phyloP scores from a whole-genome alignment of 1,140 invertebrate species.

The Macrotrachela quadricornifera region DNA sequence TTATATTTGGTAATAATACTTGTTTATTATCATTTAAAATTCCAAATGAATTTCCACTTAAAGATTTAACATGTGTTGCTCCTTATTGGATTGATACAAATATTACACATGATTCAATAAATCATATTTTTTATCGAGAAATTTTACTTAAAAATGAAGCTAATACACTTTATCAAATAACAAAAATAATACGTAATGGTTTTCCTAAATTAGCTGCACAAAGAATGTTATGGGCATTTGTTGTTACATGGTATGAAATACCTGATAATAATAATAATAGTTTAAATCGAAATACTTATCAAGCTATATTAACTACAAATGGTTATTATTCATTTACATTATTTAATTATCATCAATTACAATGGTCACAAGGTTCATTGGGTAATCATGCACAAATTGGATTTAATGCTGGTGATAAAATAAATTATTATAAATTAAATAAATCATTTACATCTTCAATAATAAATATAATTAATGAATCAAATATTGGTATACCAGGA shows the following conservation, averaged over 20 bases:
- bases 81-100: not conserved
- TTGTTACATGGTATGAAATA: not conserved
- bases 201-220: not conserved
- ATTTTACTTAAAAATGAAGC: not conserved
- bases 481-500: not conserved
- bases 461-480: not conserved
- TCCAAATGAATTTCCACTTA: not conserved
- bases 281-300: not conserved
- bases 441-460: not conserved
- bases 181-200: not conserved
- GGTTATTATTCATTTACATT: not conserved
- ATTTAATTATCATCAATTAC: not conserved
- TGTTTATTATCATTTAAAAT: too few species aligned
- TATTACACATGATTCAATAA: too few species aligned
- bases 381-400: not conserved
- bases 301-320: not conserved
- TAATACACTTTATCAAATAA: not conserved
- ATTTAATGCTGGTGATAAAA: slow-evolving; percentile 1
- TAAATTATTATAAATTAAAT: not conserved
- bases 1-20: too few species aligned
- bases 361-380: not conserved
- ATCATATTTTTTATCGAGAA: not conserved
- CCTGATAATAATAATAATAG: not conserved
- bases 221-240: not conserved
- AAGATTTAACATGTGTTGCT: not conserved